Conservation (phyloP, 2,797 vertebrate genomes). For the Catamblyrhynchus diadema region DNA sequence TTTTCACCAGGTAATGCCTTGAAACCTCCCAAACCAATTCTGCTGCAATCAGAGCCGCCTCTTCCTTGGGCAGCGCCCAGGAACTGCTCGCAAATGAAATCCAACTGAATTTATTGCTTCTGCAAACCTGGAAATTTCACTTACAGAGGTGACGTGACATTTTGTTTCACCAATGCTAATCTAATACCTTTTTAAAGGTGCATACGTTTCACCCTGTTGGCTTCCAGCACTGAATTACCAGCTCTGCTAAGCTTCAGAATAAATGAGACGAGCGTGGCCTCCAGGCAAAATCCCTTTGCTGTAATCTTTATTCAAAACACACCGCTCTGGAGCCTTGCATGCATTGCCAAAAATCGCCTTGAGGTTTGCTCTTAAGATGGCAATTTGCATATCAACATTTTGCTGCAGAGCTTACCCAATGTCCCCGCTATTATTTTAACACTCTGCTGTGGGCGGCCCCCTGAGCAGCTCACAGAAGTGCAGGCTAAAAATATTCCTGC, state of each 20-base stretch:
- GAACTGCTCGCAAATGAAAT: neutral
- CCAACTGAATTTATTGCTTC: neutral
- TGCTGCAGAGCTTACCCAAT: conserved; percentile 32
- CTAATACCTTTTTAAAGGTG: conserved; percentile 31
- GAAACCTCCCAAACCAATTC: neutral
- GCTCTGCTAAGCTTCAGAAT: conserved; percentile 20
- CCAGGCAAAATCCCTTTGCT: neutral
- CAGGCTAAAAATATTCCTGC: conserved; percentile 36
- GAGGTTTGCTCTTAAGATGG: conserved; percentile 36
- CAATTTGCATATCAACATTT: conserved; percentile 56
- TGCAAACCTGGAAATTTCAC: neutral
- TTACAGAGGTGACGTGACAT: neutral
- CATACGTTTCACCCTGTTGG: neutral
- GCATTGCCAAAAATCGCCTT: conserved; percentile 21
- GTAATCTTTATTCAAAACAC: conserved; percentile 48
- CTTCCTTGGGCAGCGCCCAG: neutral
- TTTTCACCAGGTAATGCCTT: neutral
- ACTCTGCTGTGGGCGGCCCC: conserved; percentile 22
- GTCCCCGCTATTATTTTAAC: conserved; percentile 34
- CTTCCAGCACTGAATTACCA: conserved; percentile 25
- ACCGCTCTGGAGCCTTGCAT: neutral
- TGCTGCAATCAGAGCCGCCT: neutral
- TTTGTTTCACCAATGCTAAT: neutral
- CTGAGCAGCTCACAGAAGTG: neutral
- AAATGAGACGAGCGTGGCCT: neutral